Base-by-base conservation (phyloP, 2,888 invertebrate species). In the Micoletzkya japonica region DNA sequence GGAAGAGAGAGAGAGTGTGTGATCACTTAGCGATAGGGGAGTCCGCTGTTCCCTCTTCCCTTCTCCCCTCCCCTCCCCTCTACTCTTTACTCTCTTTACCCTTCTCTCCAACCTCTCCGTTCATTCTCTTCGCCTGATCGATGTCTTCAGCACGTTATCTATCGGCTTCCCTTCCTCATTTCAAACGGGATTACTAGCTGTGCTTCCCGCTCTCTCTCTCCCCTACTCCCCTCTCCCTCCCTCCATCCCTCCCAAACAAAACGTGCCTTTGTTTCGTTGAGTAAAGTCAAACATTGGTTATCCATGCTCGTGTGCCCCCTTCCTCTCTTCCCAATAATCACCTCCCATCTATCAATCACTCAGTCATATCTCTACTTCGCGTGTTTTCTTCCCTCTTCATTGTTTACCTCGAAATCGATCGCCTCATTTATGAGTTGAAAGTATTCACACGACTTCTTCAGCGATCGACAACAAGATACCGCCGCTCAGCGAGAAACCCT, bases 301-400 rank as follows among this genome's bases (percentile, higher is more conserved):
- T n/a, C n/a, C n/a, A n/a, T n/a, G n/a, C n/a, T n/a, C n/a, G n/a
- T n/a, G 28, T 30, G 26, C 56, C 59, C 37, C 39, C 59, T 59
- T 59, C 59, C 36, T 59, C 59, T 37, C 59, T 59, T 59, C 44
- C 44, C 44, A 37, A 59, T 24, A 30, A 14, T 39, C 39, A 4
- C 28, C 28, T 39, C 34, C 44, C 44, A 37, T 39, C 59, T 59
- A n/a, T 39, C 20, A 59, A 59, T 39, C 39, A 37, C 37, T 59
- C 44, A 59, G 59, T 59, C 39, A 37, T 39, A 26, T 17, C 59
- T 39, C 37, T 59, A 28, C 59, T 17, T 39, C 54, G 28, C 37
- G 26, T 37, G 26, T 37, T 6, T 10, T 37, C 37, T 39, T 39
- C 39, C 20, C 14, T 39, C 59, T 34, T 59, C 30, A 59, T 39